Evolutionary conservation across 1,140 invertebrate genomes (phyloP), one percentile per base, ranked within the genome.

Genomic region (Thereuonema tuberculata): DNA sequence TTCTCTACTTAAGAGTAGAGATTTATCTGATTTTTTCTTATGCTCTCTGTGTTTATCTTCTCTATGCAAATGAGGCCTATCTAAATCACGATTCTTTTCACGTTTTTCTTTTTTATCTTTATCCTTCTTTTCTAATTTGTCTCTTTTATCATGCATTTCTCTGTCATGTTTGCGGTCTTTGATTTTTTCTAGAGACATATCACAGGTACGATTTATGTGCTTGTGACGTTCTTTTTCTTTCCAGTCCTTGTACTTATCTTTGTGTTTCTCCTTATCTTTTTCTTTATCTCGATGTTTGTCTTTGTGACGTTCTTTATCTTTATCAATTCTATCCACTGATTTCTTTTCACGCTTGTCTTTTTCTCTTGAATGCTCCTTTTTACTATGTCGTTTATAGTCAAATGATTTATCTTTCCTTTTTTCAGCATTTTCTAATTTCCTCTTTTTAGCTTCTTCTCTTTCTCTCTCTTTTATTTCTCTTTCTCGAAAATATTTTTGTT

Each of bases 61-160:
- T 63, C 62, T 60, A 63, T 64, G 17, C 59, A 24, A 54, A 54
- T 17, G 59, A 60, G 56, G 50, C 62, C 15, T 46, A 26, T 56
- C n/a, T 49, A 23, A 60, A 37, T 24, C 15, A 23, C 54, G 56
- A 65, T 31, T 61, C 59, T 28, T 49, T 53, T 58, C 62, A 59
- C 23, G 65, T 60, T 43, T 49, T 58, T 21, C 60, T 62, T 58
- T 26, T 26, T 54, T 46, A 12, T 50, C 48, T 43, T 50, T 64
- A 62, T 75, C 75, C 71, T 78, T 62, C 28, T 62, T 20, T 50
- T 63, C 29, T 17, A 25, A 20, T n/a, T 43, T 60, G 47, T 26
- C 78, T 62, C 74, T 80, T 66, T 76, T 81, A 71, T 77, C 82
- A 67, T 78, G 83, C 67, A 76, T 78, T 47, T 60, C 60, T 62